Evolutionary conservation across 2,797 vertebrate species (phyloP).

Genomic region (Pseudochaenichthys georgianus): DNA sequence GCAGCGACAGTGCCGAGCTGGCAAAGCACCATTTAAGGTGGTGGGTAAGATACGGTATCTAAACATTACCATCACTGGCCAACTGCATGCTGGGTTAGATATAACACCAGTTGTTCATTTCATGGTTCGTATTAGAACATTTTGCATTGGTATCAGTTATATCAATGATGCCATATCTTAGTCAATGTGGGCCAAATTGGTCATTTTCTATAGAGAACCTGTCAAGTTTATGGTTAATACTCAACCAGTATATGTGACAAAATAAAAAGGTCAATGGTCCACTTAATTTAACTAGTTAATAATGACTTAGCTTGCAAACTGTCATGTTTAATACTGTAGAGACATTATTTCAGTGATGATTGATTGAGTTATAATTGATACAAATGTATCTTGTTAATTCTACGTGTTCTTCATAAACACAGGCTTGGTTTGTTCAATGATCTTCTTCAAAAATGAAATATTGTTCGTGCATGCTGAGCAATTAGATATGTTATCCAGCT

Average conservation of each 20-base stretch:
- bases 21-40: background rate
- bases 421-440: background rate
- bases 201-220: background rate
- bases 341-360: background rate
- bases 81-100: background rate
- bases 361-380: no score
- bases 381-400: background rate
- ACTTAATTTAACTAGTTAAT: no score
- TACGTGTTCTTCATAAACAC: background rate
- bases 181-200: background rate
- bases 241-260: background rate
- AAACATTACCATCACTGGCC: background rate
- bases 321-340: background rate
- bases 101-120: background rate
- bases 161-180: background rate
- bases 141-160: background rate
- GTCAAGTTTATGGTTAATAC: background rate
- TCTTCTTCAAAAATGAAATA: background rate
- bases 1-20: background rate
- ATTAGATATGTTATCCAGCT: constrained; percentile 20
- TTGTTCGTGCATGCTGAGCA: background rate
- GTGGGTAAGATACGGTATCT: constrained; percentile 11
- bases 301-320: no score
- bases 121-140: background rate
- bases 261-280: background rate